Percentiles rank a stretch among this genome's conserved stretches.
phyloP scores from a whole-genome alignment of 92 coral and sea anemone genomes.

The Diadumene lineata region DNA sequence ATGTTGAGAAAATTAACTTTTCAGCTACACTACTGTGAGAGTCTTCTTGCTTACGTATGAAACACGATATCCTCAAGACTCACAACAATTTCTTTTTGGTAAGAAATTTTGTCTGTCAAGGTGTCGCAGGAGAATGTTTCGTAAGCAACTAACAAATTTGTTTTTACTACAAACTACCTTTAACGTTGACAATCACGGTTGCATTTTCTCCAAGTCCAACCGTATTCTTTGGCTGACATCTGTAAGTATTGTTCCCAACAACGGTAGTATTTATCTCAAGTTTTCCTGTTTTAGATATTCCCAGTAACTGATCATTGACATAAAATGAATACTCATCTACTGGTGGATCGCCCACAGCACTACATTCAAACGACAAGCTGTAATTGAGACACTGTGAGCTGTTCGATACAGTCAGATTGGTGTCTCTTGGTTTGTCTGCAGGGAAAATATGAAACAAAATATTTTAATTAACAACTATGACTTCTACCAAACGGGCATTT shows the following conservation, averaged over 20 bases:
- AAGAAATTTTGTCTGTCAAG: too few relatives aligned
- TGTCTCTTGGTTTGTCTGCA: slow-evolving; percentile 3
- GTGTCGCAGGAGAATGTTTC: too few relatives aligned
- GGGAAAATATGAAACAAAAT: too few relatives aligned
- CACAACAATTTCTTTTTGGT: neutral
- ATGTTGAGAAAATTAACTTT: neutral
- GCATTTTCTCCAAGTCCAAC: slow-evolving; percentile 17
- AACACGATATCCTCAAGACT: neutral
- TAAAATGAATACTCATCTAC: neutral
- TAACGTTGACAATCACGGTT: neutral
- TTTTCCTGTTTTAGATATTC: neutral
- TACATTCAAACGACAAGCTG: neutral
- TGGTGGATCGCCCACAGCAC: slow-evolving; percentile 1
- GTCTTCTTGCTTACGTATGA: neutral
- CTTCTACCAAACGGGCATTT: too few relatives aligned
- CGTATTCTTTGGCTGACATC: neutral
- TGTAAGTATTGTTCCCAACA: neutral
- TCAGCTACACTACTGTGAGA: neutral
- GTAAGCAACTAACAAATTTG: too few relatives aligned
- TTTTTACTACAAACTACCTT: neutral
- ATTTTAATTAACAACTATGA: too few relatives aligned
- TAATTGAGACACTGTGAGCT: slow-evolving; percentile 1
- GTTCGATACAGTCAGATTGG: neutral
- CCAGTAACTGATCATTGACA: slow-evolving; percentile 2
- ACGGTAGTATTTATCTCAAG: neutral